A percentile compares a stretch with the other conserved stretches of the same genome.
Evolutionary conservation across 2,113 vertebrate species (phyloP).

Genomic region (Orientallactaga bullata): DNA sequence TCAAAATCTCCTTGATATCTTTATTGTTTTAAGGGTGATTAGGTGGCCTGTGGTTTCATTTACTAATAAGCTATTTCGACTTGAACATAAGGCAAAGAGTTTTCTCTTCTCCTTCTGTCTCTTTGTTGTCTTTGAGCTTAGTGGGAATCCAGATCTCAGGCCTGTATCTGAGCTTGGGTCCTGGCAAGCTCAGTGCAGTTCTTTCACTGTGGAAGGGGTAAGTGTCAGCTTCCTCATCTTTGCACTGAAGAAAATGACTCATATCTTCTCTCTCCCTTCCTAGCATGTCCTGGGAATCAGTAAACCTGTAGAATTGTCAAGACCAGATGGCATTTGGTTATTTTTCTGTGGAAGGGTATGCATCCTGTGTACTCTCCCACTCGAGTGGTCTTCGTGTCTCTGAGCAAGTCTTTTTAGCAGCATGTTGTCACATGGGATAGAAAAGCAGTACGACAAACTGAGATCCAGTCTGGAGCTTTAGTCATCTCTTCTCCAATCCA

Average conservation of each 20-base stretch:
- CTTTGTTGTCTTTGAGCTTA: constrained; percentile 18
- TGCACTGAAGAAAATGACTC: constrained; percentile 34
- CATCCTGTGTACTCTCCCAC: neutral
- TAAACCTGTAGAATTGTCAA: constrained; percentile 18
- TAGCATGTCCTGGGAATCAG: neutral
- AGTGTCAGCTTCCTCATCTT: constrained; percentile 57
- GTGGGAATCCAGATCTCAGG: neutral
- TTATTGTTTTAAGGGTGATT: constrained; percentile 7
- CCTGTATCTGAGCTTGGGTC: neutral
- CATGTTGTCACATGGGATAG: constrained; percentile 24
- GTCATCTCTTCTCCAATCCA: constrained; percentile 67
- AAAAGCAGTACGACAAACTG: constrained; percentile 39
- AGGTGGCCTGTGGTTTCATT: neutral
- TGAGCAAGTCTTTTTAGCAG: neutral
- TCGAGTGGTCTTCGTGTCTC: neutral
- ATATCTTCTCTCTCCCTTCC: neutral
- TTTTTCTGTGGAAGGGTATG: neutral
- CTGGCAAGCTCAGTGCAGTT: neutral
- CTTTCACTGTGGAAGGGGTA: neutral
- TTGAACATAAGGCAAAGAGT: neutral
- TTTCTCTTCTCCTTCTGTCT: constrained; percentile 18
- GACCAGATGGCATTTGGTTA: neutral
- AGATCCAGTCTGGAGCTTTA: constrained; percentile 47
- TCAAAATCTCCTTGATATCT: neutral
- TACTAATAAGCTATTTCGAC: constrained; percentile 24